These are phyloP conservation scores for Chlorodrepanis virens DNA, from an alignment of 2,113 vertebrate genomes.

Conservation along the genomic window DNA sequence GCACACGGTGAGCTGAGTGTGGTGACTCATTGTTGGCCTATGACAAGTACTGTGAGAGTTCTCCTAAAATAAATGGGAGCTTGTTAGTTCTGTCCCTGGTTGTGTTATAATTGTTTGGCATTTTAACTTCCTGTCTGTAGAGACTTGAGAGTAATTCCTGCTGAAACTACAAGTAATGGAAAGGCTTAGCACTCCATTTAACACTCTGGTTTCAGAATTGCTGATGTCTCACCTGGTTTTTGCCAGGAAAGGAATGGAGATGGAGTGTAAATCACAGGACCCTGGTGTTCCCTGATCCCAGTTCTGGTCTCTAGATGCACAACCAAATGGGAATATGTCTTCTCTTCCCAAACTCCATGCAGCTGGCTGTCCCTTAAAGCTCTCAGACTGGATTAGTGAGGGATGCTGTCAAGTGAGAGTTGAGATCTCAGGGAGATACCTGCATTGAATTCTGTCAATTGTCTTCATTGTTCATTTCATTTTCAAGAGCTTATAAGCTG, in stretches of 20 bases:
- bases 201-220: not conserved
- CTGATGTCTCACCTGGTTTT: not conserved
- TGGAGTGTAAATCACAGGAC: not conserved
- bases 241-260: not conserved
- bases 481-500: not conserved
- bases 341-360: not conserved
- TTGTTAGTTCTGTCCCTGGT: not conserved
- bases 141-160: not conserved
- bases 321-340: not conserved
- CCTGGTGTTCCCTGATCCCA: not conserved
- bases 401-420: not conserved
- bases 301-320: not conserved
- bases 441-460: not conserved
- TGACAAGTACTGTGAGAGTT: not conserved
- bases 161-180: not conserved
- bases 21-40: not conserved
- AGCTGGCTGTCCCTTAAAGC: not conserved
- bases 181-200: not conserved
- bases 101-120: not conserved
- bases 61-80: slow-evolving; percentile 19
- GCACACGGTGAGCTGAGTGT: not conserved
- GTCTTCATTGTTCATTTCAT: not conserved
- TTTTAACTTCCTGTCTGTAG: slow-evolving; percentile 3
- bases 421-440: not conserved
- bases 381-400: not conserved